These are phyloP conservation scores for human DNA, from an alignment of 2,113 vertebrate genomes.

Conservation along the genomic window GRCh38 chr17:76837001-76837500, in stretches of 20 bases:
- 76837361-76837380: too few species aligned
- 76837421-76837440: not conserved
- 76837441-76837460: not conserved
- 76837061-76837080: too few species aligned
- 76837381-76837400: not conserved
- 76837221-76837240: not conserved
- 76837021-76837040: too few species aligned
- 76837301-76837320: not conserved
- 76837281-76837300: not conserved
- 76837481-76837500: not conserved
- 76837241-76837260: too few species aligned
- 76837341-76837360: not conserved
- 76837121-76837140: too few species aligned
- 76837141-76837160: too few species aligned
- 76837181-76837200: not conserved
- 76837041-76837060: too few species aligned
- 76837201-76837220: not conserved
- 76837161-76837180: not conserved
- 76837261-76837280: too few species aligned
- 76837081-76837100: too few species aligned
- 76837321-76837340: too few species aligned
- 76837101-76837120: too few species aligned
- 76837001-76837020: too few species aligned
- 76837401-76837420: not conserved
- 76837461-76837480: fast-evolving